Conservation (phyloP, 2,797 vertebrate genomes). For the Microhierax caerulescens region DNA sequence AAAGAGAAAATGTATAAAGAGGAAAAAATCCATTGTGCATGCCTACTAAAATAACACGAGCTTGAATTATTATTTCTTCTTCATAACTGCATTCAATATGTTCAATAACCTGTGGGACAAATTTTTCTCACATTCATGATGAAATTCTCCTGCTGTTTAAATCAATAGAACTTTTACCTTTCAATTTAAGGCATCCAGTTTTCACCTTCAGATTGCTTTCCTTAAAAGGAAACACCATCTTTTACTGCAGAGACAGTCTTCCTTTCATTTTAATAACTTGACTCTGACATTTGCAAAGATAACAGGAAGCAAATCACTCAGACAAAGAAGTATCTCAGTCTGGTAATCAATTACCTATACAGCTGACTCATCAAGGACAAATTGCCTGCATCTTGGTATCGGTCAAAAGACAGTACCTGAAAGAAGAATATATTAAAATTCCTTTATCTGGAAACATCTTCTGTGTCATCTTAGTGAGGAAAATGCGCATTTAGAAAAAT, state of each 20-base stretch:
- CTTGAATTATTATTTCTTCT: not conserved
- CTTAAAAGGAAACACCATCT: not conserved
- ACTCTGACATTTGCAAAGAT: not conserved
- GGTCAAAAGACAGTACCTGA: not conserved
- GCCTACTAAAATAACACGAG: not conserved
- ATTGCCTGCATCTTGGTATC: not conserved
- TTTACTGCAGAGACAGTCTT: not conserved
- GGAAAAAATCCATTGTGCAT: not conserved
- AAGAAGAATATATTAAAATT: not conserved
- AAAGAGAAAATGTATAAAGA: not conserved
- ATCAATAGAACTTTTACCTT: not conserved
- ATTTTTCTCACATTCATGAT: slow-evolving; percentile 8
- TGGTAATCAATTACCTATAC: not conserved
- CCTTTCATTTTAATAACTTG: slow-evolving; percentile 16
- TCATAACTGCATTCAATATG: not conserved
- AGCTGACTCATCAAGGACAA: slow-evolving; percentile 5
- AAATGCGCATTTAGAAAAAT: not conserved
- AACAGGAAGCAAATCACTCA: not conserved
- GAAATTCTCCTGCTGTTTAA: not conserved
- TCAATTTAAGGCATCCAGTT: not conserved
- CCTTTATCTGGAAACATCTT: not conserved
- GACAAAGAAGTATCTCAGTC: not conserved
- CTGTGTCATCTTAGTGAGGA: not conserved
- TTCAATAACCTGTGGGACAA: not conserved
- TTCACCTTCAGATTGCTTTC: not conserved